Base-by-base conservation (phyloP, 2,888 invertebrate genomes). In the Elysia crispata region DNA sequence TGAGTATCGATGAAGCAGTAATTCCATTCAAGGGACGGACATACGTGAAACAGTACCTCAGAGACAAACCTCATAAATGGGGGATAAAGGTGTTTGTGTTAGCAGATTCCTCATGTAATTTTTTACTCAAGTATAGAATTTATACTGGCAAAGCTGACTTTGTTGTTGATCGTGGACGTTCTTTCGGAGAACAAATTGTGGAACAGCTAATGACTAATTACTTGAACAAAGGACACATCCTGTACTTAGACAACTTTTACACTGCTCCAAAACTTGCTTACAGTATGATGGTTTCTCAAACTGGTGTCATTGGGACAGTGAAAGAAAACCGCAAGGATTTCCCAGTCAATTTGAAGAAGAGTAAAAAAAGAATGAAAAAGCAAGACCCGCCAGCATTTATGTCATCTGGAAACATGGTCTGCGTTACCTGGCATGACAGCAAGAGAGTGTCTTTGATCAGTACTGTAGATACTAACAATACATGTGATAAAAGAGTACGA, bases 371-470 rank as follows among this genome's bases (percentile, higher is more conserved):
- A 20, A 72, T 83, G 0, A 49, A 49, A 1, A 85, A 85, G 66
- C 81, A 80, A 15, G 76, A 82, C 72, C 83, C 83, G 18, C 86
- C 85, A n/a, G 78, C 81, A 3, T 84, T 85, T 57, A 81, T 81
- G 81, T 66, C 79, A 15, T 6, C 28, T 20, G 57, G 73, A 0
- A 66, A 85, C 72, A 57, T 82, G 18, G 62, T 85, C 0, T 62
- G 83, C 6, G 85, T 85, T 80, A 80, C 81, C n/a, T 83, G 83
- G 86, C 81, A 82, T 30, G 84, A 85, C 62, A 83, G 81, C n/a
- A 86, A 85, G 49, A 67, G 83, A 11, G 84, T 82, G 15, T 30
- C 25, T 28, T 41, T 77, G 23, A 23, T 81, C n/a, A 72, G 49
- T 11, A 67, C 74, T 49, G 66, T 69, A 62, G 70, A 81, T 70